phyloP scores from a whole-genome alignment of 2,888 invertebrate species.

The Calliphora vomitoria region DNA sequence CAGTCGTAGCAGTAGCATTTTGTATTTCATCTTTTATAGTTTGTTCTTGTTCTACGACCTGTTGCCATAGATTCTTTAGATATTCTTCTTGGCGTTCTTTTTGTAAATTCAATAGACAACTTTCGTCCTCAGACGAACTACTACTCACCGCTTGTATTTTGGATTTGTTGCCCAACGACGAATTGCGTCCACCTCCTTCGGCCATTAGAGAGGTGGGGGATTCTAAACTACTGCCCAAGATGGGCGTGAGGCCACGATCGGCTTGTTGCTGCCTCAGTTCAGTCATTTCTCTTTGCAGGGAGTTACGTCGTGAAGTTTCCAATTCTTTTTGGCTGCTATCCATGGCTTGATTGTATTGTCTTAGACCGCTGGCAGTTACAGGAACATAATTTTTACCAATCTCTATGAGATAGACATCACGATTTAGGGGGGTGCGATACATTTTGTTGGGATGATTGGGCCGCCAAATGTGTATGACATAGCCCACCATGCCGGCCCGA shows the following conservation, averaged over 20 bases:
- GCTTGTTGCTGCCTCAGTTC: constrained; percentile 77
- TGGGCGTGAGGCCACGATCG: constrained; percentile 78
- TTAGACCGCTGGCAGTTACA: constrained; percentile 95
- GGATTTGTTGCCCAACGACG: constrained; percentile 40
- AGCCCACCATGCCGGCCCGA: constrained; percentile 95
- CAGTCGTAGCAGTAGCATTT: constrained; percentile 7
- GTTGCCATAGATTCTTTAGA: constrained; percentile 80
- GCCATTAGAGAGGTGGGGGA: constrained; percentile 74
- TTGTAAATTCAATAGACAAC: constrained; percentile 75
- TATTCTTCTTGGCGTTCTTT: constrained; percentile 75
- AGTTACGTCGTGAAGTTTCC: constrained; percentile 78
- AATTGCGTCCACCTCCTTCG: constrained; percentile 42
- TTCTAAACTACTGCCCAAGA: constrained; percentile 76
- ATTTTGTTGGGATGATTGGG: constrained; percentile 96
- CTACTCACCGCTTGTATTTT: constrained; percentile 81
- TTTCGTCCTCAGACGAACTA: constrained; percentile 81
- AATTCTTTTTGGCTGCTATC: constrained; percentile 75
- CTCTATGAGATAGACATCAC: constrained; percentile 95
- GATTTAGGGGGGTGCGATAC: constrained; percentile 95
- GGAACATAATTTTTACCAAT: constrained; percentile 97
- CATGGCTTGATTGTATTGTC: constrained; percentile 84
- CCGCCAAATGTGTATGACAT: constrained; percentile 97
- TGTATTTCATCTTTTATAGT: constrained; percentile 52
- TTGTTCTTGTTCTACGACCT: constrained; percentile 79
- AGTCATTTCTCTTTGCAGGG: constrained; percentile 79